Evolutionary conservation across 2,888 invertebrate species (phyloP), one percentile per base, ranked within the genome.

Genomic region (Siphonodentalium dalli): DNA sequence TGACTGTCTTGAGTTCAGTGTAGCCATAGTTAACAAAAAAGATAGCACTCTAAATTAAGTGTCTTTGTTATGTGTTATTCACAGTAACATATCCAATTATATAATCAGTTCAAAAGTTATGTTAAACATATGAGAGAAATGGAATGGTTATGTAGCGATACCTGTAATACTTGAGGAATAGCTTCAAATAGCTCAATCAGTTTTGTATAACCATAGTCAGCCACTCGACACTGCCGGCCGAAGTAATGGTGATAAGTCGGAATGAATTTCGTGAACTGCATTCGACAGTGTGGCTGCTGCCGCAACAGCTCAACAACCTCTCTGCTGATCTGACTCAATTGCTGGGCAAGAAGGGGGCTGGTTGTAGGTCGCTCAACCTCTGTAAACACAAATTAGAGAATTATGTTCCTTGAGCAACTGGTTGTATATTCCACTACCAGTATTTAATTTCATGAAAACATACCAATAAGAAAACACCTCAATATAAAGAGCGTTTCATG

Each of bases 231-330:
- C 78, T 96, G 96, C 61, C 91, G 88, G 1, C 92, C 92, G 80
- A 93, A 96, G 83, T 94, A 93, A 65, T 95, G 93, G 83, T 96
- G 96, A 84, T 94, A 97, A 0, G 92, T 90, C 11, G 95, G 93
- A 43, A 95, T 93, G 81, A 97, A 96, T 78, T 92, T 92, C 68
- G 91, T 90, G 82, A 96, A 93, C 51, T 89, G 86, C 87, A 97
- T 90, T 46, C 89, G 87, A 69, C 91, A 90, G 68, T 92, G 89
- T 0, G 93, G 90, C 1, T 90, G 89, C 77, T 91, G 90, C 65
- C 90, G 88, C 27, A 97, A 86, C 23, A 97, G 84, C 80, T 96
- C 93, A 0, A 92, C 86, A 35, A 93, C 91, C 82, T 97, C 96
- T 1, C 93, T 87, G 59, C 93, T 91, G 68, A 96, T 89, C 72